Evolutionary conservation across 1,140 invertebrate species (phyloP).

Genomic region (Papilio polytes): DNA sequence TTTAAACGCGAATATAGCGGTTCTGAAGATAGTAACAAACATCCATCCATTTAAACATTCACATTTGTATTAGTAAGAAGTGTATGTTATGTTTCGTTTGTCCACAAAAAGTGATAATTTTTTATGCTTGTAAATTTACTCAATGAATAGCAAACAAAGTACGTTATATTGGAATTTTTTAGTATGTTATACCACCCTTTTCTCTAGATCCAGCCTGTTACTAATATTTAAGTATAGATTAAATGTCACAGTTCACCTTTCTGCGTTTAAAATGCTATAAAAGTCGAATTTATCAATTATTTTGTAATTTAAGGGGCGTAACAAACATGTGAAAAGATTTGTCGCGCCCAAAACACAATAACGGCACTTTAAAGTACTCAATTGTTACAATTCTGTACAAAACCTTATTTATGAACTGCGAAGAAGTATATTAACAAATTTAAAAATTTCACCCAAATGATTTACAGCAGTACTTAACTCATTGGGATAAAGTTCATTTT

Average conservation of each 20-base stretch:
- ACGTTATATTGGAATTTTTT: neutral
- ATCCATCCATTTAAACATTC: too few species aligned
- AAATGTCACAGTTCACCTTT: neutral
- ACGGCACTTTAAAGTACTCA: conserved; percentile 62
- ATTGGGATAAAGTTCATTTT: conserved; percentile 43
- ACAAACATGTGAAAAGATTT: conserved; percentile 69
- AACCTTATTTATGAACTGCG: conserved; percentile 61
- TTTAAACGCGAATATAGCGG: too few species aligned
- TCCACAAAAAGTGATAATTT: too few species aligned
- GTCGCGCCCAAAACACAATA: conserved; percentile 64
- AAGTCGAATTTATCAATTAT: conserved; percentile 62
- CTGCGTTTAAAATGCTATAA: conserved; percentile 2
- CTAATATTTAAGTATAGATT: neutral
- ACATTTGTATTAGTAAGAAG: too few species aligned
- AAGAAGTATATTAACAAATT: conserved; percentile 35
- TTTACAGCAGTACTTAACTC: neutral
- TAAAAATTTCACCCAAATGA: neutral
- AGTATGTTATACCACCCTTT: neutral
- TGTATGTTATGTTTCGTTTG: too few species aligned
- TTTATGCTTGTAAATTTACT: too few species aligned
- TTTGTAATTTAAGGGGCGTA: conserved; percentile 67
- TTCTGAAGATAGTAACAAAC: too few species aligned
- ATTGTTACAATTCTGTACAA: conserved; percentile 69
- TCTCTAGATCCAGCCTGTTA: neutral
- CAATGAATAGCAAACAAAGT: neutral